Base-by-base conservation (phyloP, 2,797 vertebrate species). In the Ataeniobius toweri region DNA sequence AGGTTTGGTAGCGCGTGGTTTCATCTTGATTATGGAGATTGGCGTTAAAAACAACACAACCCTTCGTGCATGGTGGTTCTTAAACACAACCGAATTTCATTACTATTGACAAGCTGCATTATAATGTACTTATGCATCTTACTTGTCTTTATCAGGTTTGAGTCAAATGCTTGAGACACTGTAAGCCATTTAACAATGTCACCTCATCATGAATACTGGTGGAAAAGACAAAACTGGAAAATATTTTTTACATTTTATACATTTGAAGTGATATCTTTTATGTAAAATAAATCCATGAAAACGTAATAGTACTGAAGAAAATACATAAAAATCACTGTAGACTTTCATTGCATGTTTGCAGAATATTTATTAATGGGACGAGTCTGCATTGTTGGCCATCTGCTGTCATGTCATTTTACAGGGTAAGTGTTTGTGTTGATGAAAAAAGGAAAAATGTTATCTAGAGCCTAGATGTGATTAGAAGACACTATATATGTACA, bases 21-120 rank as follows among this genome's bases (percentile, higher is more conserved):
- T 95, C 94, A 95, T 94, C 92, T 92, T 96, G 95, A 96, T 96
- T 96, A 96, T 96, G 95, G 95, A 96, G 93, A 96, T 95, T 91
- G 93, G 92, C 93, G 88, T 96, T 94, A 93, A 94, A 94, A 93
- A 93, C 92, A 92, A 91, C 82, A 75, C 80, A 55, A 83, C 48
- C 77, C 83, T 87, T 92, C 61, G 86, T 83, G 84, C 93, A 84
- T 92, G 91, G 90, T 82, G 58, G 85, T 94, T 94, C 94, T 89
- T 86, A 82, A 92, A 86, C 93, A 94, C 90, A 93, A 90, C 91
- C 91, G 85, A 74, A 75, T 92, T 94, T 94, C 94, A 96, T 95
- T 95, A 93, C 90, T 94, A 96, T 96, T 95, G 95, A 95, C 95
- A 95, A 91, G 94, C 94, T 94, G 95, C 93, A 96, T 96, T 92